These are phyloP conservation scores for Andinoacara biseriatus DNA, from an alignment of 2,113 vertebrate species.

Conservation along the genomic window DNA sequence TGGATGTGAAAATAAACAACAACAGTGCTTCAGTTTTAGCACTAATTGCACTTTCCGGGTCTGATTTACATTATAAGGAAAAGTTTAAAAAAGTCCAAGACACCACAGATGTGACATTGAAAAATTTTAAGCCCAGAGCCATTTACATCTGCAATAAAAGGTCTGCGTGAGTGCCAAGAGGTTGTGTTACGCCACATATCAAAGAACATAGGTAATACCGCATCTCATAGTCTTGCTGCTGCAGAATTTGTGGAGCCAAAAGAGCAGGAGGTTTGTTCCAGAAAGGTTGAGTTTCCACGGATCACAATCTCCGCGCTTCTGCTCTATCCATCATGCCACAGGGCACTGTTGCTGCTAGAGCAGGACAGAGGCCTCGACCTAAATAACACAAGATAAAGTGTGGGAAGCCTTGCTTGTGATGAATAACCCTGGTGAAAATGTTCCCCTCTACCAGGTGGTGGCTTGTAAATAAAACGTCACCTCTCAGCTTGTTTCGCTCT, in stretches of 20 bases:
- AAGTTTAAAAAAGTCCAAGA: constrained; percentile 11
- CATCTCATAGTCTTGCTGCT: not conserved
- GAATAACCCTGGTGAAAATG: constrained; percentile 36
- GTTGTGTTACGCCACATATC: constrained; percentile 34
- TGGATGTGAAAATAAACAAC: constrained; percentile 75
- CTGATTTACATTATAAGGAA: constrained; percentile 37
- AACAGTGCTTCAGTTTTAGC: constrained; percentile 2
- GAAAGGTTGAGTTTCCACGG: constrained; percentile 8
- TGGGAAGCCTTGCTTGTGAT: constrained; percentile 22
- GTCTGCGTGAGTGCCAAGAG: not conserved
- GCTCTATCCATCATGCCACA: constrained; percentile 51
- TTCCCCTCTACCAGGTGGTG: not conserved
- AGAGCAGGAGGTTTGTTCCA: constrained; percentile 46
- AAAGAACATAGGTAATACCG: constrained; percentile 30
- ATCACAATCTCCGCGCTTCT: constrained; percentile 18
- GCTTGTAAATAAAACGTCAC: constrained; percentile 41
- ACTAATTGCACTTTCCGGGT: not conserved
- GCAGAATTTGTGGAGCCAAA: not conserved
- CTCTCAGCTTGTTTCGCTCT: not conserved
- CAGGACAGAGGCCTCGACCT: constrained; percentile 35
- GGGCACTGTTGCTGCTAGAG: not conserved
- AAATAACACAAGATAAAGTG: constrained; percentile 45
- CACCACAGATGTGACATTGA: constrained; percentile 55
- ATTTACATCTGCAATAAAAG: constrained; percentile 21
- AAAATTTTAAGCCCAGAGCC: constrained; percentile 40